A percentile compares a stretch with the other conserved stretches of the same genome.
Evolutionary conservation across 1,140 invertebrate genomes (phyloP).

Genomic region (Trissolcus basalis): DNA sequence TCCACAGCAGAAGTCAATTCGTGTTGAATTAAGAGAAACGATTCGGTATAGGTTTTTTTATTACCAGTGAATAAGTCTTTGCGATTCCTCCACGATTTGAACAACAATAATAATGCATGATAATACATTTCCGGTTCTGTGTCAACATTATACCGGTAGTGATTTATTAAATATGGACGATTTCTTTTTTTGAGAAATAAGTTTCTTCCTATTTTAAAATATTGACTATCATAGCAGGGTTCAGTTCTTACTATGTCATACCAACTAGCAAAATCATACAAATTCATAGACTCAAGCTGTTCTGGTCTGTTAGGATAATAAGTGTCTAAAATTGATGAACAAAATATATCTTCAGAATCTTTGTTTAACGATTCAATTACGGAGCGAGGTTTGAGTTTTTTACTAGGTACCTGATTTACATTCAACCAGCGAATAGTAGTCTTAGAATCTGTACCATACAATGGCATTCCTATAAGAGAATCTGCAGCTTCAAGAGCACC

Average conservation of each 20-base stretch:
- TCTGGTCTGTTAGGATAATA: background rate
- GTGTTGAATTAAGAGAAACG: conserved; percentile 40
- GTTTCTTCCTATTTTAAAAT: background rate
- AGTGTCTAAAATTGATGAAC: background rate
- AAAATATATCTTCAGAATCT: background rate
- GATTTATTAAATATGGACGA: conserved; percentile 57
- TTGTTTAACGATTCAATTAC: background rate
- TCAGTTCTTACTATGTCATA: background rate
- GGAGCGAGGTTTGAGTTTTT: background rate
- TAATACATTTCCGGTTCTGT: conserved; percentile 60
- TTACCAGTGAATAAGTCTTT: conserved; percentile 12
- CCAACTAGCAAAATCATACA: background rate
- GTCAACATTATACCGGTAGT: conserved; percentile 53
- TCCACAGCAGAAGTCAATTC: conserved; percentile 35
- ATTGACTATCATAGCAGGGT: background rate
- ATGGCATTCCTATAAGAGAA: background rate
- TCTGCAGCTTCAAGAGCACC: background rate
- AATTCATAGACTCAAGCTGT: background rate
- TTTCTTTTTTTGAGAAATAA: conserved; percentile 54
- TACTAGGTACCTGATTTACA: background rate
- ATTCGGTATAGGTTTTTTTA: conserved; percentile 34
- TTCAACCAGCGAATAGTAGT: background rate
- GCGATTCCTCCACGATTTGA: conserved; percentile 60
- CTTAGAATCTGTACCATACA: background rate
- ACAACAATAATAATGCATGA: conserved; percentile 59